These are phyloP conservation scores for Amyelois transitella DNA, from an alignment of 1,140 invertebrate species.

Conservation along the genomic window DNA sequence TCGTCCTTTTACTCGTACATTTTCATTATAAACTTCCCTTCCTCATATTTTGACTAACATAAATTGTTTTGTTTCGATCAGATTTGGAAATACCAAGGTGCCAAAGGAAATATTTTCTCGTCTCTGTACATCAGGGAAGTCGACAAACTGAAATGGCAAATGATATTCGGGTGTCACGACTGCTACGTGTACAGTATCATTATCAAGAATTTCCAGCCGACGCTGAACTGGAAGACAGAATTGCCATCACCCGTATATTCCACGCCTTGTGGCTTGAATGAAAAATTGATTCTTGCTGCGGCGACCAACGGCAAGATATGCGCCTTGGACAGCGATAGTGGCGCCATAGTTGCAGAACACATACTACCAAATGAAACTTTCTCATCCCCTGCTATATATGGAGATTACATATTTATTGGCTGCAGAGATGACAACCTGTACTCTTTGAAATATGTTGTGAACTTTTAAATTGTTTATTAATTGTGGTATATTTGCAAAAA, in stretches of 20 bases:
- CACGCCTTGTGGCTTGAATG: conserved; percentile 74
- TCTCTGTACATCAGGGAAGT: conserved; percentile 67
- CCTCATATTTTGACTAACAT: no score
- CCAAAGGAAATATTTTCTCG: conserved; percentile 80
- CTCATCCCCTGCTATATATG: conserved; percentile 78
- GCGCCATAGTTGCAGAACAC: conserved; percentile 61
- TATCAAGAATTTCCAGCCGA: conserved; percentile 43
- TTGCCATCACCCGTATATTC: conserved; percentile 77
- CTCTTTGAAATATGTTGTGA: conserved; percentile 70
- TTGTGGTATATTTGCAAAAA: background rate
- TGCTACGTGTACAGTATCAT: conserved; percentile 75
- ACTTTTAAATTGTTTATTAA: conserved; percentile 14
- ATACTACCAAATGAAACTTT: conserved; percentile 78
- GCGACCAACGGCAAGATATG: conserved; percentile 75
- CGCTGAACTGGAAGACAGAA: conserved; percentile 61
- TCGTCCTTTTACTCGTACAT: no score
- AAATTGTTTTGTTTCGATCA: conserved; percentile 50
- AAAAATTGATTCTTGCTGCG: conserved; percentile 62
- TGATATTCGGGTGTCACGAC: conserved; percentile 80
- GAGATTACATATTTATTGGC: conserved; percentile 77
- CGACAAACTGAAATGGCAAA: conserved; percentile 55
- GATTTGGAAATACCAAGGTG: conserved; percentile 76
- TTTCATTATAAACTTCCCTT: no score
- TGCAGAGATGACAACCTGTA: conserved; percentile 84
- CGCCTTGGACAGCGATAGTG: conserved; percentile 71